A percentile compares a stretch with the other conserved stretches of the same genome.
phyloP scores from a whole-genome alignment of 2,797 vertebrate species.

The Cryptoblepharus egeriae region DNA sequence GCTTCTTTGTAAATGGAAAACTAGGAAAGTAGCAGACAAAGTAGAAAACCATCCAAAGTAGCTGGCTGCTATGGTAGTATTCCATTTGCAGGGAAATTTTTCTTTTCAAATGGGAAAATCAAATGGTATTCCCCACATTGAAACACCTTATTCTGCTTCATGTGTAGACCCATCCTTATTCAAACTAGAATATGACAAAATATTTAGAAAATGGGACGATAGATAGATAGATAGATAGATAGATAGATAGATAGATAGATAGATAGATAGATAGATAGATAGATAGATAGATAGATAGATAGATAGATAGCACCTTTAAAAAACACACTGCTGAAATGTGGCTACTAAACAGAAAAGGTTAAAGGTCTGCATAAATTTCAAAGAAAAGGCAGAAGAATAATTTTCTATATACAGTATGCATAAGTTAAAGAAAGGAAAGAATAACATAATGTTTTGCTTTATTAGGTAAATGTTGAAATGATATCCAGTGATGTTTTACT shows the following conservation, averaged over 20 bases:
- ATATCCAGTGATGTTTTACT: conserved; percentile 59
- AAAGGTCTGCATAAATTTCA: background rate
- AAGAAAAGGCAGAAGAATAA: background rate
- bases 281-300: background rate
- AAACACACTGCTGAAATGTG: conserved; percentile 29
- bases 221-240: background rate
- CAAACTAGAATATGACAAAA: background rate
- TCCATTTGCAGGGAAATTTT: background rate
- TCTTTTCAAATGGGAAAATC: background rate
- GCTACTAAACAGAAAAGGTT: conserved; percentile 30
- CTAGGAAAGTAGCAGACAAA: background rate
- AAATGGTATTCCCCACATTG: background rate
- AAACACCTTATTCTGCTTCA: background rate
- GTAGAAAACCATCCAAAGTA: too few species aligned
- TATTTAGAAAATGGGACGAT: background rate
- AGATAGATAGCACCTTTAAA: conserved; percentile 6
- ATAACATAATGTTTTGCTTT: conserved; percentile 71
- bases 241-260: background rate
- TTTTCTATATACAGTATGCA: conserved; percentile 55
- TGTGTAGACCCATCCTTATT: background rate
- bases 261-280: background rate
- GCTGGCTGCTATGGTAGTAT: background rate
- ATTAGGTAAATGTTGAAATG: conserved; percentile 69
- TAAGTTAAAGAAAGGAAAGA: conserved; percentile 53
- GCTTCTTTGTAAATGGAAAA: background rate